Evolutionary conservation across 2,797 vertebrate genomes (phyloP), one percentile per base, ranked within the genome.

Genomic region (Enteromius argenteus): DNA sequence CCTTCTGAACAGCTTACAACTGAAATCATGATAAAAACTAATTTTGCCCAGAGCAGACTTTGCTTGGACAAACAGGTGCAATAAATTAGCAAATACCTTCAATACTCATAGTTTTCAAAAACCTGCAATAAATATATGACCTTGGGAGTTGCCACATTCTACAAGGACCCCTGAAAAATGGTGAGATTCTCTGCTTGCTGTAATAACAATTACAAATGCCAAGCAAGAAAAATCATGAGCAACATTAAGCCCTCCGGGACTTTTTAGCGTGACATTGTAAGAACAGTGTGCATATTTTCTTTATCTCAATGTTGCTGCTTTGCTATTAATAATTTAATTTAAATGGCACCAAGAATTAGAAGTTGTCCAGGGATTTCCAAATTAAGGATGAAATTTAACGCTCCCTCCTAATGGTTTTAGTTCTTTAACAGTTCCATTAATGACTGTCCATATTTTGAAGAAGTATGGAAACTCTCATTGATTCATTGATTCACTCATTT

Each of bases 201-300:
- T 92, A 94, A 91, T 92, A 95, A 95, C 94, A 96, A 96, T 96
- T 96, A 95, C 93, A 94, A 94, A 94, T 91, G 93, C 90, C 92
- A 95, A 56, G 92, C 91, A 96, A 96, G 93, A 95, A 93, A 94
- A 95, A 95, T 93, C 81, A 87, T 90, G 89, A 76, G 85, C 86
- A 92, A 92, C 86, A 86, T 88, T 79, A 87, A 91, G 90, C 89
- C 88, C 86, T 67, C 56, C 76, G 89, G 90, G 87, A 87, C 79
- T 82, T 91, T 89, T 91, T 87, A 73, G 69, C 85, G 82, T 91
- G 89, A 91, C 89, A 87, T 91, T 94, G 90, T 86, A 88, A 90
- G 56, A 92, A 92, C 90, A 79, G 88, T 74, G 86, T 85, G 78
- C 75, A 85, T 91, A 84, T 89, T 89, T 91, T 87, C 91, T 92